Base-by-base conservation (phyloP, 2,113 vertebrate species). In the Pluvianellus socialis region DNA sequence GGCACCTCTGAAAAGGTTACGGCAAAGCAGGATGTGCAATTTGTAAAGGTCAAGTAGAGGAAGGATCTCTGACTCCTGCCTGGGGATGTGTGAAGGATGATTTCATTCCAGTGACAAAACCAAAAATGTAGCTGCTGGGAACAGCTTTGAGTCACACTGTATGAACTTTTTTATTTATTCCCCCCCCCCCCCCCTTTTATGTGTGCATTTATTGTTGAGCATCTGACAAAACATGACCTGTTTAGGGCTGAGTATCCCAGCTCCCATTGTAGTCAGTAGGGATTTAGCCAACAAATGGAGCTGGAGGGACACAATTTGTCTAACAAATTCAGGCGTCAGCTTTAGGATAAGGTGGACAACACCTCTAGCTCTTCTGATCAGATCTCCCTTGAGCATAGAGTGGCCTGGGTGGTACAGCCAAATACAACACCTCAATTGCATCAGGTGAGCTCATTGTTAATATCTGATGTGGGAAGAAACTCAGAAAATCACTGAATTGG, bases 41-140 rank as follows among this genome's bases (percentile, higher is more conserved):
- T 83, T 94, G 49, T 45, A 85, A 96, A 94, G 93, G 87, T 76
- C 87, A 50, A 32, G 59, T 16, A 83, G 42, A 47, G n/a, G 32
- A 92, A 86, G 32, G 32, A 61, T 88, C 75, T 66, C 86, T 83
- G 79, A 32, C 71, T 90, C 74, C 75, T 65, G 33, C 58, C 53
- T 35, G 32, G 58, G 82, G 33, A 73, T 49, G 33, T 35, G 35
- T 73, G 79, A 90, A 77, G 27, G 58, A 50, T 40, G 16, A 49
- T 90, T 86, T 86, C 27, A 76, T 74, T 49, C 30, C 82, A 45
- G 53, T 2, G 3, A 47, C 16, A 85, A 63, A 93, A 74, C 12
- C 19, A 28, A 21, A 52, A 84, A 17, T 15, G 19, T n/a, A 71
- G 40, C 72, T 26, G 33, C 76, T 49, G 76, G 76, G 28, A 81